phyloP scores from a whole-genome alignment of 2,797 vertebrate species.

The Otolemur crassicaudatus region DNA sequence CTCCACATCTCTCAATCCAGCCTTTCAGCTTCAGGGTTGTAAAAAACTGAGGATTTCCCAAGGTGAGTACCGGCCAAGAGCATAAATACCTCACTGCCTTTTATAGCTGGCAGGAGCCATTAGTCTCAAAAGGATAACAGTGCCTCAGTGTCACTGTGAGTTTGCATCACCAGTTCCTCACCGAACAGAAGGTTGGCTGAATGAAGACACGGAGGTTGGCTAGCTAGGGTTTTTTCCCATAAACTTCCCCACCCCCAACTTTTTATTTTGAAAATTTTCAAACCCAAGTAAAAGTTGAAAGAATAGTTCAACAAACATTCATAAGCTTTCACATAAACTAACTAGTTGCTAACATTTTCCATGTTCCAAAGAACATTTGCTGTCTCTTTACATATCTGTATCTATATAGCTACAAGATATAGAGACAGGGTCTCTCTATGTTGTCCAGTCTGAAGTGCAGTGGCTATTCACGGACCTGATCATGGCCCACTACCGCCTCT shows the following conservation, averaged over 20 bases:
- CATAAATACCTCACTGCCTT: background rate
- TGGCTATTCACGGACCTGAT: background rate
- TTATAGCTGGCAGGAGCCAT: background rate
- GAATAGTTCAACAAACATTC: background rate
- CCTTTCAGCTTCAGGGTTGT: background rate
- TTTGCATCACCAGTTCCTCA: background rate
- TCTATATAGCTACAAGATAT: background rate
- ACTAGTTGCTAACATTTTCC: background rate
- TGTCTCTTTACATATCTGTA: background rate
- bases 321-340: background rate
- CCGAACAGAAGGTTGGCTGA: background rate
- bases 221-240: background rate
- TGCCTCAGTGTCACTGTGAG: background rate
- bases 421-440: background rate
- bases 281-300: conserved; percentile 25
- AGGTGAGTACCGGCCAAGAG: background rate
- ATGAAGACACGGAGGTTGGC: background rate
- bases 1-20: background rate
- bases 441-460: background rate
- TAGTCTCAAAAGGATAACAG: background rate
- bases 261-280: conserved; percentile 54
- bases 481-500: background rate
- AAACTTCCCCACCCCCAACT: background rate
- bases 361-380: background rate
- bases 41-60: background rate